Evolutionary conservation across 2,113 vertebrate genomes (phyloP).

Genomic region (Numida meleagris): DNA sequence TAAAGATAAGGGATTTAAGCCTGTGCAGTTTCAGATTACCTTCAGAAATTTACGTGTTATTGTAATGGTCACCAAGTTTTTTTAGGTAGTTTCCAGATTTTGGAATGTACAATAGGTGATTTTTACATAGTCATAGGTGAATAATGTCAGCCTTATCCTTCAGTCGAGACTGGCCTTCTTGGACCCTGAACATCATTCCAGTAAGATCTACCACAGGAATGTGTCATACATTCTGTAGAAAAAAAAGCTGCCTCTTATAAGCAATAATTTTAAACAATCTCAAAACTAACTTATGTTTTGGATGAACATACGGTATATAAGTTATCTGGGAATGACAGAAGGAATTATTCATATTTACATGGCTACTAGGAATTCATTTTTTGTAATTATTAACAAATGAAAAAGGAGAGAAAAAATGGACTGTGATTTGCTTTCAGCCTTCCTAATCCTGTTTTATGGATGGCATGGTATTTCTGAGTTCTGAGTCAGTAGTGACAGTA

Average conservation of each 20-base stretch:
- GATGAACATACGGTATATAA: neutral
- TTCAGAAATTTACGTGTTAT: neutral
- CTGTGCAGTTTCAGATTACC: constrained; percentile 34
- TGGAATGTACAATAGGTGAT: neutral
- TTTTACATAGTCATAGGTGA: neutral
- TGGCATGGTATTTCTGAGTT: neutral
- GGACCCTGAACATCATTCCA: neutral
- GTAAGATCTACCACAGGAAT: neutral
- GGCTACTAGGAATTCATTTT: neutral
- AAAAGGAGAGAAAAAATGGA: neutral
- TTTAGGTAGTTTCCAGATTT: neutral
- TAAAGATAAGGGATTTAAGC: constrained; percentile 58
- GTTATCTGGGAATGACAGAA: neutral
- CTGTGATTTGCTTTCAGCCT: neutral
- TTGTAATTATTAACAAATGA: neutral
- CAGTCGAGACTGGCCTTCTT: neutral
- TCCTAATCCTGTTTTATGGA: neutral
- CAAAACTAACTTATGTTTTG: neutral
- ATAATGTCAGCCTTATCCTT: neutral
- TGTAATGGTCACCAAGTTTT: constrained; percentile 24
- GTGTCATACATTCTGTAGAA: neutral
- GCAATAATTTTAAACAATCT: neutral
- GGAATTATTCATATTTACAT: neutral
- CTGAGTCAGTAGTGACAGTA: neutral
- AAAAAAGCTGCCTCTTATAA: neutral